Base-by-base conservation (phyloP, 2,113 vertebrate genomes). In the Scomber scombrus region DNA sequence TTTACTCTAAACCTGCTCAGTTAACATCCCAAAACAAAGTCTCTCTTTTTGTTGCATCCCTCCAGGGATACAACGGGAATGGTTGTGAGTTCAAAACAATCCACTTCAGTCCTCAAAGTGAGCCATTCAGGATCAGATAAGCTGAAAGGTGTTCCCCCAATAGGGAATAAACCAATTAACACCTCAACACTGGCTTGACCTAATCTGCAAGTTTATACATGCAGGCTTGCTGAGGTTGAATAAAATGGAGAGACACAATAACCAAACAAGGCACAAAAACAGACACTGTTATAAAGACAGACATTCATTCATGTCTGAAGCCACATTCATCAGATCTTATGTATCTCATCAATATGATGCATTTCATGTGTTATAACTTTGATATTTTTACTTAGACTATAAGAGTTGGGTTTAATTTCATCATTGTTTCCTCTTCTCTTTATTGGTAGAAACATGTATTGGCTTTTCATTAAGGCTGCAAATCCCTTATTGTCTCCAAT, bases 161-260 rank as follows among this genome's bases (percentile, higher is more conserved):
- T 8, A 70, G 81, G 89, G 78, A 90, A 57, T 74, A 50, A 40
- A 19, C 83, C 84, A 90, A 89, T 92, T 91, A 91, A 89, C 88
- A 91, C 88, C 85, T 34, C 1, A 7, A 57, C 61, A 69, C 58
- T 29, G 69, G 29, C 63, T 19, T 47, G 43, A 69, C 57, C 21
- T 54, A 18, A 40, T 52, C 47, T 74, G 75, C 81, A 87, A 71
- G 86, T 81, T 63, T 34, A 8, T 50, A 63, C 74, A 77, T 80
- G 73, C 56, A 74, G 64, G 51, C 18, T 34, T 57, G 50, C 60
- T n/a, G 52, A 66, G 47, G 65, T 63, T 56, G 29, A 58, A 65
- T 3, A 29, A 15, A 23, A 55, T 34, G 45, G 26, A 19, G 16
- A 31, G 29, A 45, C 57, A 49, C 26, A 61, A 75, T n/a, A 67